Evolutionary conservation across 2,797 vertebrate genomes (phyloP), one percentile per base, ranked within the genome.

Genomic region (Octomys mimax): DNA sequence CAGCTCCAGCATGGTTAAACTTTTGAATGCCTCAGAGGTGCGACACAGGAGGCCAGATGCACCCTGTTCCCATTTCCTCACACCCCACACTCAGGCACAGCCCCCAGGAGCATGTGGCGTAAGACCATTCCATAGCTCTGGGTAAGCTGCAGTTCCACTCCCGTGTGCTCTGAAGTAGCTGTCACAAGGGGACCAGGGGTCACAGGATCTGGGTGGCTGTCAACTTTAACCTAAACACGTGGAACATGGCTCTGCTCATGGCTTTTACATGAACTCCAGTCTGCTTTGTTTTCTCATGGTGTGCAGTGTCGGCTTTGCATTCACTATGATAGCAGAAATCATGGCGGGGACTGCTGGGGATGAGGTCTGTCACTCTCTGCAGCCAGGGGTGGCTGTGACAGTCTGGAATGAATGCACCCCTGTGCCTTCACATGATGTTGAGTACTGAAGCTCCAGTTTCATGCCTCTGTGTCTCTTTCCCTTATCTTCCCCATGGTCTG

Each of bases 181-280:
- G 31, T 28, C 62, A 19, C 6, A 33, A 64, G 26, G 10, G 28
- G 28, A 16, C 33, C 28, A 4, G 54, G 31, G n/a, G 13, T 62
- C 33, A 26, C 49, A 71, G 33, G 33, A 5, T 39, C 68, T 42
- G 64, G 16, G 21, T n/a, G 64, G 26, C 31, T 26, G 16, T 61
- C 14, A 4, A 31, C 21, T 11, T 57, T 24, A 5, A 52, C 61
- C 21, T 36, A 24, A 70, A 31, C 4, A 0, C 0, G 0, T 0
- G 4, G 1, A 14, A 22, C 1, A 0, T 3, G 57, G 6, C 68
- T 66, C 13, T 19, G n/a, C 18, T 82, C n/a, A 39, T 52, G 62
- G 36, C 22, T 83, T 57, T 36, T 57, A 21, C 9, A 10, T 21
- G 42, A 61, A 6, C 18, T 5, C 21, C 10, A 5, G 49, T 57